Evolutionary conservation across 1,140 invertebrate genomes (phyloP).

Genomic region (Achatina immaculata): DNA sequence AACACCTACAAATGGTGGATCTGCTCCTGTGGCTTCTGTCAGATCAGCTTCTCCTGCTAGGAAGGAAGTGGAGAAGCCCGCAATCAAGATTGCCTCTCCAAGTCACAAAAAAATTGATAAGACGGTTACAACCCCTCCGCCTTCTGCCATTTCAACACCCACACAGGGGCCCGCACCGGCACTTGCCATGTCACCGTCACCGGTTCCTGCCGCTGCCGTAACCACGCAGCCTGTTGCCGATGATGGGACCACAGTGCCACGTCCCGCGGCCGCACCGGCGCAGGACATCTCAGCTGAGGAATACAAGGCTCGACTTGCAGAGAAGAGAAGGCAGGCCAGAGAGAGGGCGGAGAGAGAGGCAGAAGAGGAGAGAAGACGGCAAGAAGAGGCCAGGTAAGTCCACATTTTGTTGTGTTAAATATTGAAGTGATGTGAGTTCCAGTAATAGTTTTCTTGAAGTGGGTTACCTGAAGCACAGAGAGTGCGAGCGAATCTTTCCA

Average conservation of each 20-base stretch:
- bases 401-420: too few relatives aligned
- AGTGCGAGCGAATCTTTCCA: too few relatives aligned
- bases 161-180: slow-evolving; percentile 25
- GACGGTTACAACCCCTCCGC: slow-evolving; percentile 36
- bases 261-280: neutral
- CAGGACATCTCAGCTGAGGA: slow-evolving; percentile 57
- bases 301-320: slow-evolving; percentile 67
- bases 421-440: too few relatives aligned
- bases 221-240: slow-evolving; percentile 23
- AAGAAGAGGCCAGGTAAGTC: slow-evolving; percentile 57
- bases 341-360: slow-evolving; percentile 67
- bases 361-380: slow-evolving; percentile 62
- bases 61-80: neutral
- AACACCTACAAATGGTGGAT: neutral
- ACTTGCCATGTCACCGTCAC: slow-evolving; percentile 17
- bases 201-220: neutral
- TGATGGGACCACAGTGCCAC: neutral
- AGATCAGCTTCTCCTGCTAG: neutral
- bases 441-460: too few relatives aligned
- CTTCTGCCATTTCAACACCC: slow-evolving; percentile 28
- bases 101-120: neutral
- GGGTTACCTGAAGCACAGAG: too few relatives aligned
- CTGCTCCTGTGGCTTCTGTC: neutral
- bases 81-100: neutral
- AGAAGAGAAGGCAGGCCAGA: slow-evolving; percentile 63